Evolutionary conservation across 2,888 invertebrate species (phyloP), one percentile per base, ranked within the genome.

Genomic region (Drosophila macrothrix): DNA sequence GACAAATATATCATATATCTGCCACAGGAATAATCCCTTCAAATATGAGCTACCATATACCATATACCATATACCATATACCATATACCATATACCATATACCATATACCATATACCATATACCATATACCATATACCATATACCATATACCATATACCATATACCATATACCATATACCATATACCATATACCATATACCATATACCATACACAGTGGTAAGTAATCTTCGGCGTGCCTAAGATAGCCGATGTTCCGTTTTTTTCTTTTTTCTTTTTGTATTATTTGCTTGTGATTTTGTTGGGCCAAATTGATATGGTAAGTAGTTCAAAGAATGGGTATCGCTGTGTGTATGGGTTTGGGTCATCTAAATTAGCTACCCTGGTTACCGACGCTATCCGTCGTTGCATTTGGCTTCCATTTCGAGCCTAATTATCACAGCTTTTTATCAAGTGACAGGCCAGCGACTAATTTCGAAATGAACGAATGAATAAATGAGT

Each of bases 351-450:
- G 14, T 5, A 19, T 53, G 31, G 16, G 41, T 31, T 28, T 31
- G 25, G 33, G 62, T 37, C 60, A 68, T 74, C 71, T 77, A 81
- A 77, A 83, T 88, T 80, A 85, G 81, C 78, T 76, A 68, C 53
- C 76, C 64, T 75, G 65, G 63, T 84, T 84, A 60, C 61, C 46
- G 31, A 39, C 39, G 43, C 49, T 56, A 39, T 62, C 41, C 16
- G 66, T 22, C 62, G 46, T 29, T 60, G 61, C 43, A 54, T 49
- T 75, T 52, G 58, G 61, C 59, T 83, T 73, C 53, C 70, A 78
- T 78, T 82, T 76, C 59, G 59, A 78, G 73, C 64, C 68, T 71
- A 88, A 88, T 86, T 88, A 86, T 86, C 88, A 86, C 86, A 73
- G 85, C 82, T 88, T 73, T 86, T 82, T 88, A 86, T 86, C 88